Evolutionary conservation across 92 coral and sea anemone species (phyloP).

Genomic region (Siderastrea radians): DNA sequence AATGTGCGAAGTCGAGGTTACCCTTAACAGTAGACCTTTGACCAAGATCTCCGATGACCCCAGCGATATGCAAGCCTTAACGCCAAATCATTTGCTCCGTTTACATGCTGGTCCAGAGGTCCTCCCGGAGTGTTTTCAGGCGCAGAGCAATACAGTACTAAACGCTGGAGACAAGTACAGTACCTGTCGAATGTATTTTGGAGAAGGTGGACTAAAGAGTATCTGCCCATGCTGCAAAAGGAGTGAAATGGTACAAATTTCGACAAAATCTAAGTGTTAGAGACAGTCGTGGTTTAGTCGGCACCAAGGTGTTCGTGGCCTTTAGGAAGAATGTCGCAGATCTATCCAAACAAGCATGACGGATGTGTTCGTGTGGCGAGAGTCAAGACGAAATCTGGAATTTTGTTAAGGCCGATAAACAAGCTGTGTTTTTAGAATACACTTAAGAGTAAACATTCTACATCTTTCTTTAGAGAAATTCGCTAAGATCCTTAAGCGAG

Average conservation of each 20-base stretch:
- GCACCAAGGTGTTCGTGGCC: slow-evolving; percentile 35
- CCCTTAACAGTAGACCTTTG: slow-evolving; percentile 55
- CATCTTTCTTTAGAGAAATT: too few species aligned
- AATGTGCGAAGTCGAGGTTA: slow-evolving; percentile 54
- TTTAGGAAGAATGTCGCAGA: slow-evolving; percentile 23
- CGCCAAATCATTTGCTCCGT: slow-evolving; percentile 71
- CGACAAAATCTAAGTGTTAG: slow-evolving; percentile 13
- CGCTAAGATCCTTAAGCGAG: too few species aligned
- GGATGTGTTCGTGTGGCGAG: slow-evolving; percentile 26
- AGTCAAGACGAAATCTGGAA: slow-evolving; percentile 11
- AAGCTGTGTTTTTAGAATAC: slow-evolving; percentile 37
- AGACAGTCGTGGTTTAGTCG: slow-evolving; percentile 27
- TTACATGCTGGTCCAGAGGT: slow-evolving; percentile 40
- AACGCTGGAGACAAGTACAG: slow-evolving; percentile 67
- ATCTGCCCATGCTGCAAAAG: slow-evolving; percentile 24
- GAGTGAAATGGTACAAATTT: slow-evolving; percentile 30
- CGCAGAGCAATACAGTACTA: slow-evolving; percentile 32
- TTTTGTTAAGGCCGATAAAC: slow-evolving; percentile 16
- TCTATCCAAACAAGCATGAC: slow-evolving; percentile 17
- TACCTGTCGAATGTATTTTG: slow-evolving; percentile 52
- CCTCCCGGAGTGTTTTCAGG: slow-evolving; percentile 63
- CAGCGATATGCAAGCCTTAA: slow-evolving; percentile 47
- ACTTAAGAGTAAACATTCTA: neutral
- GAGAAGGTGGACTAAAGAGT: slow-evolving; percentile 61
- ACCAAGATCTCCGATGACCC: slow-evolving; percentile 61